phyloP scores from a whole-genome alignment of 2,797 vertebrate genomes.

The Muraenolepis orangiensis region DNA sequence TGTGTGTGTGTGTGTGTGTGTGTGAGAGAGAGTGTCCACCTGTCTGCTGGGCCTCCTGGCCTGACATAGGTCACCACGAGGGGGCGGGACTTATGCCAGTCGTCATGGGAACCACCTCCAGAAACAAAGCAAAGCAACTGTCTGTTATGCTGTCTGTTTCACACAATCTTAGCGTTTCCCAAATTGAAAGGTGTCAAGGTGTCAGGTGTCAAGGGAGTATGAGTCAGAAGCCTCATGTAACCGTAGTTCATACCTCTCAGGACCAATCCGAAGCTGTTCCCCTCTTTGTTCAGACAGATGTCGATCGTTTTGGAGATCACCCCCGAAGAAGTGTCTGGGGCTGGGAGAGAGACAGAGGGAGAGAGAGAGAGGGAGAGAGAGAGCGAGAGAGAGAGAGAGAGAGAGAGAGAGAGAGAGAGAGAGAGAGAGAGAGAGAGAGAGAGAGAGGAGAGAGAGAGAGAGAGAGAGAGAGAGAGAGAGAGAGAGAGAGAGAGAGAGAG shows the following conservation, averaged over 20 bases:
- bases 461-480: not conserved
- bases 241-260: constrained; percentile 83
- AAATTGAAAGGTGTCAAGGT: not conserved
- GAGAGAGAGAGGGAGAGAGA: constrained; percentile 6
- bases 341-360: constrained; percentile 56
- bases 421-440: not conserved
- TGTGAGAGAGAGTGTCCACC: constrained; percentile 66
- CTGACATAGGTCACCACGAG: constrained; percentile 90
- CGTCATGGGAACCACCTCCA: constrained; percentile 87
- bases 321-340: constrained; percentile 85
- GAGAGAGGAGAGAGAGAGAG: not conserved
- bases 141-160: not conserved
- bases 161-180: not conserved
- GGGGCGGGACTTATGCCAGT: constrained; percentile 90
- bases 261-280: constrained; percentile 94
- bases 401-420: not conserved
- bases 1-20: not conserved
- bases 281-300: constrained; percentile 93
- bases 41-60: constrained; percentile 93
- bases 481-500: not conserved
- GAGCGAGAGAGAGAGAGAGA: not conserved
- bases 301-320: constrained; percentile 94
- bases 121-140: constrained; percentile 5
- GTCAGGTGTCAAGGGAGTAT: not conserved
- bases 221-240: not conserved